Percentiles rank a stretch among this genome's conserved stretches.
These are phyloP conservation scores for Leucoma salicis DNA, from an alignment of 2,888 invertebrate genomes.

Conservation along the genomic window DNA sequence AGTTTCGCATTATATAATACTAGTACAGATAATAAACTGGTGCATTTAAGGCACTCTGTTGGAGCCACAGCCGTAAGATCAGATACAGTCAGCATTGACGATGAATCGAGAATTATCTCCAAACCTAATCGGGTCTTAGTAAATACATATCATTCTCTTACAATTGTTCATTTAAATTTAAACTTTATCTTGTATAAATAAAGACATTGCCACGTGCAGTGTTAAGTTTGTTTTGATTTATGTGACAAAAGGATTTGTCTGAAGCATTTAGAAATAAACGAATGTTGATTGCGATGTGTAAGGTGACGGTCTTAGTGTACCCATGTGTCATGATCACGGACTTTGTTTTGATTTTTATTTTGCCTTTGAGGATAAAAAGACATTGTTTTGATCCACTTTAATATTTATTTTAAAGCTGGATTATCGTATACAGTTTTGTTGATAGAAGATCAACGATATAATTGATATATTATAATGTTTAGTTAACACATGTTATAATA, in stretches of 20 bases:
- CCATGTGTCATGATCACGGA: slow-evolving; percentile 51
- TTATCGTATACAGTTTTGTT: no score
- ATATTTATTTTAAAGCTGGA: not conserved
- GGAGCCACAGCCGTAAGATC: slow-evolving; percentile 42
- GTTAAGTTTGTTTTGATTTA: slow-evolving; percentile 40
- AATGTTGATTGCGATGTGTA: slow-evolving; percentile 74
- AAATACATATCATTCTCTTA: slow-evolving; percentile 32
- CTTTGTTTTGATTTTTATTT: slow-evolving; percentile 39
- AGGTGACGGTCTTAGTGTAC: slow-evolving; percentile 61
- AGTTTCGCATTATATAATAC: no score
- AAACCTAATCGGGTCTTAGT: slow-evolving; percentile 73
- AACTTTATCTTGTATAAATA: slow-evolving; percentile 28
- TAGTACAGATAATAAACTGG: slow-evolving; percentile 65
- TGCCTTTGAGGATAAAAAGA: slow-evolving; percentile 25
- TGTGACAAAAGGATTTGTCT: slow-evolving; percentile 76
- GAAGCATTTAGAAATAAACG: slow-evolving; percentile 72
- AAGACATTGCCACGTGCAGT: slow-evolving; percentile 10
- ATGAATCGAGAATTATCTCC: slow-evolving; percentile 70
- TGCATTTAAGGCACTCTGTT: slow-evolving; percentile 67
- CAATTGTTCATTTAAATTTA: slow-evolving; percentile 14
- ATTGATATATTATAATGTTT: no score
- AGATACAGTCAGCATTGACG: slow-evolving; percentile 65
- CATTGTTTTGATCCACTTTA: slow-evolving; percentile 8
- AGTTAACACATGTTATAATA: no score
- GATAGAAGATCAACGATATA: no score